phyloP scores from a whole-genome alignment of 64 coral and sea anemone species.

The Porites lutea region DNA sequence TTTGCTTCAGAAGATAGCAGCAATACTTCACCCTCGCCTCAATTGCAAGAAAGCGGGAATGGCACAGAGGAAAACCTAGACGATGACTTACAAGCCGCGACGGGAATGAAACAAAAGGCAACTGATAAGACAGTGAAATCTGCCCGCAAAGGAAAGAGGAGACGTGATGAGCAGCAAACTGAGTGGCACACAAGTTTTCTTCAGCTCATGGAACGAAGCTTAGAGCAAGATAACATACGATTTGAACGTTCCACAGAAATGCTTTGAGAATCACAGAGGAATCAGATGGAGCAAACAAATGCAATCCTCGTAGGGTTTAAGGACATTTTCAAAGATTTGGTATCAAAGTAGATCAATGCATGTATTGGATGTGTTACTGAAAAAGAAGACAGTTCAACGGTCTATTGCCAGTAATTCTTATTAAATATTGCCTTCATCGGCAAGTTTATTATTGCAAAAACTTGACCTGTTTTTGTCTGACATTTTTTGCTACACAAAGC shows the following conservation, averaged over 20 bases:
- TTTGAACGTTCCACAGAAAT: constrained; percentile 46
- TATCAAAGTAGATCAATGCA: constrained; percentile 19
- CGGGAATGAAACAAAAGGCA: constrained; percentile 5
- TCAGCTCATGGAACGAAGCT: not conserved
- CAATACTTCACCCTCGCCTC: constrained; percentile 6
- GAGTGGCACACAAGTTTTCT: constrained; percentile 12
- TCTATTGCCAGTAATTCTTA: constrained; percentile 3
- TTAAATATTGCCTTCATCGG: not conserved
- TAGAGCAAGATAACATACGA: constrained; percentile 15
- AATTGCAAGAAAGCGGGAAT: constrained; percentile 12
- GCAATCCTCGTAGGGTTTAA: not conserved
- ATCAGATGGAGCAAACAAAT: constrained; percentile 40
- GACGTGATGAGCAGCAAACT: not conserved
- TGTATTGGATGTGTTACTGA: constrained; percentile 3
- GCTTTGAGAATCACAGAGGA: not conserved
- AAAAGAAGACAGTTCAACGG: not conserved
- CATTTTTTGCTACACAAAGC: not conserved
- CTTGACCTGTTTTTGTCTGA: constrained; percentile 1
- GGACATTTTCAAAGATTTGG: constrained; percentile 13
- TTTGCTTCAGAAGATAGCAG: constrained; percentile 28
- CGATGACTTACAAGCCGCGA: not conserved
- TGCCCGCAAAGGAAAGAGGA: not conserved
- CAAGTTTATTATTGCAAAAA: constrained; percentile 18
- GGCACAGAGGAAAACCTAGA: constrained; percentile 9
- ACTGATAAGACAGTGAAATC: not conserved